Base-by-base conservation (phyloP, 2,797 vertebrate species). In the Pseudochromis fuscus region DNA sequence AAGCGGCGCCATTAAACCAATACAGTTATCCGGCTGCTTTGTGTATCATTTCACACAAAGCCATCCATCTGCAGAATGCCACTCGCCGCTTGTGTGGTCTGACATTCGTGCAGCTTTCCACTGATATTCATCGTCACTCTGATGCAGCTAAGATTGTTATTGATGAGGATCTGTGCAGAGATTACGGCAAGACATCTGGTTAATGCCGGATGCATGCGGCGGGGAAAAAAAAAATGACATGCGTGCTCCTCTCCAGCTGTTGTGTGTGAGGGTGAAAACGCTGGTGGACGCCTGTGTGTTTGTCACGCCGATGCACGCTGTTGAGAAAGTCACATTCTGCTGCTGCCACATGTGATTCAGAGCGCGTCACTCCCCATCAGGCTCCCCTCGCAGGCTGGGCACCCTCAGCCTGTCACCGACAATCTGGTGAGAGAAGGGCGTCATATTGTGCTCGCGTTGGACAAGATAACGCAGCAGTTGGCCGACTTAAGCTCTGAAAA, bases 241-340 rank as follows among this genome's bases (percentile, higher is more conserved):
- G 11, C 25, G 11, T 18, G 0, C 11, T 44, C 24, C 49, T 24
- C 30, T 72, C 50, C 61, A 84, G 72, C 67, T 85, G 85, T 27
- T 45, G 18, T 42, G 0, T 42, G 24, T 56, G 31, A 21, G 21
- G 19, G 18, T 53, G 16, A 30, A 27, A n/a, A n/a, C n/a, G n/a
- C n/a, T 23, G 1, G 7, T 31, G 21, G 42, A 18, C 59, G 48
- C 35, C 19, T 12, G 25, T 62, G 3, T 56, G 21, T 53, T 37
- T 60, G 56, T 46, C 37, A 57, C 27, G n/a, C 23, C 0, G 46
- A 40, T 55, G 25, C 23, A 25, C 30, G 68, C 24, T 21, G 61
- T 9, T 2, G 38, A 70, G 38, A 49, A 70, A 81, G 79, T 82
- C 77, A 75, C 68, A 70, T 81, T 83, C 64, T 65, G 64, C 60